Conservation (phyloP, 2,888 invertebrate species). For the Nineta flava region DNA sequence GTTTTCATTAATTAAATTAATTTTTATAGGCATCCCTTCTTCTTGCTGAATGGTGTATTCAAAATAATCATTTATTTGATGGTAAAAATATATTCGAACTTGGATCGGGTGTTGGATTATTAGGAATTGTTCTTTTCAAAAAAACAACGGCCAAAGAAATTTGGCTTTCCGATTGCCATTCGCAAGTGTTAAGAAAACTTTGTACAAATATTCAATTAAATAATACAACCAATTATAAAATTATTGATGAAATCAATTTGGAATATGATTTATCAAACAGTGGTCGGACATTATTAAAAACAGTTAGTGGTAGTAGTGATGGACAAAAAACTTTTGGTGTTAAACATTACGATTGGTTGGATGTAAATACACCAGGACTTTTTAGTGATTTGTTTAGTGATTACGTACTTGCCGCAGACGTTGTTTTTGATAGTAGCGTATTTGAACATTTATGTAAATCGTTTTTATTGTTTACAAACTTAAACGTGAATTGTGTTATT, state of each 20-base stretch:
- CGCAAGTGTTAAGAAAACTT: constrained; percentile 43
- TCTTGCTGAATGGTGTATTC: constrained; percentile 52
- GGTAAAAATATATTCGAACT: constrained; percentile 50
- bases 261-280: constrained; percentile 14
- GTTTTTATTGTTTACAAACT: constrained; percentile 27
- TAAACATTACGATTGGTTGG: constrained; percentile 33
- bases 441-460: constrained; percentile 31
- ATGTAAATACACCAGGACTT: constrained; percentile 22
- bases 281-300: background rate
- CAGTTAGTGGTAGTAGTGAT: constrained; percentile 1
- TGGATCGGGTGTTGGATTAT: constrained; percentile 62
- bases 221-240: constrained; percentile 19
- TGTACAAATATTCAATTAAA: constrained; percentile 46
- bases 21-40: constrained; percentile 47
- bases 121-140: constrained; percentile 44
- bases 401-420: constrained; percentile 40
- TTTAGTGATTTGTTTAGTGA: constrained; percentile 24
- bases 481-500: constrained; percentile 24
- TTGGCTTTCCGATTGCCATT: constrained; percentile 53
- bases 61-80: constrained; percentile 32
- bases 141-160: constrained; percentile 36
- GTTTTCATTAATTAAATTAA: background rate
- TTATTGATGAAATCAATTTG: constrained; percentile 10
- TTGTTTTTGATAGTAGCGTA: constrained; percentile 39
- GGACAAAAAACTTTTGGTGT: constrained; percentile 17